phyloP scores from a whole-genome alignment of 1,140 invertebrate genomes.

The Pogonus chalceus region DNA sequence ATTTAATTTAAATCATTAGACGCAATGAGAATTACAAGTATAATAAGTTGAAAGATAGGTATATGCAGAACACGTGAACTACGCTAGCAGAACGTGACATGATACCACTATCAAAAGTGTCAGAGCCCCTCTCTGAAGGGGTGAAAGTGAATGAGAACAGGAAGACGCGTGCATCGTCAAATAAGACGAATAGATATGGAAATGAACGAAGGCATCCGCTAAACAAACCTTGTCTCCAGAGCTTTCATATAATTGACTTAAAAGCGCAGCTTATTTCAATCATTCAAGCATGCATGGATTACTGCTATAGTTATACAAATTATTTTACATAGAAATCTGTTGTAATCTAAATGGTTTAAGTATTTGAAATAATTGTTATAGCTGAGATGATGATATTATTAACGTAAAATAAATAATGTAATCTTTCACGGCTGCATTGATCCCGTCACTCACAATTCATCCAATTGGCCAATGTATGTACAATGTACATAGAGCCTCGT shows the following conservation, averaged over 20 bases:
- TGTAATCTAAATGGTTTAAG: no score
- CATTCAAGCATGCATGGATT: neutral
- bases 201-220: neutral
- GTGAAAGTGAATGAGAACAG: neutral
- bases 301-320: no score
- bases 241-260: neutral
- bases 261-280: neutral
- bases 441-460: neutral
- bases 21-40: no score
- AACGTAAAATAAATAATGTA: neutral
- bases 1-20: no score
- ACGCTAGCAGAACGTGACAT: no score
- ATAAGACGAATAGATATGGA: conserved; percentile 6
- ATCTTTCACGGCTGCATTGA: neutral
- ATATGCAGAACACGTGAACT: no score
- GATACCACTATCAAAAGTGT: neutral
- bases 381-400: no score
- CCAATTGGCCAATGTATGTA: neutral
- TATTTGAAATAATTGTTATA: no score
- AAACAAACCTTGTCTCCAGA: neutral
- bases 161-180: neutral
- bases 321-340: no score
- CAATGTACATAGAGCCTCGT: neutral
- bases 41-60: no score
- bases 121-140: neutral